phyloP scores from a whole-genome alignment of 2,113 vertebrate genomes.

The Canis aureus region DNA sequence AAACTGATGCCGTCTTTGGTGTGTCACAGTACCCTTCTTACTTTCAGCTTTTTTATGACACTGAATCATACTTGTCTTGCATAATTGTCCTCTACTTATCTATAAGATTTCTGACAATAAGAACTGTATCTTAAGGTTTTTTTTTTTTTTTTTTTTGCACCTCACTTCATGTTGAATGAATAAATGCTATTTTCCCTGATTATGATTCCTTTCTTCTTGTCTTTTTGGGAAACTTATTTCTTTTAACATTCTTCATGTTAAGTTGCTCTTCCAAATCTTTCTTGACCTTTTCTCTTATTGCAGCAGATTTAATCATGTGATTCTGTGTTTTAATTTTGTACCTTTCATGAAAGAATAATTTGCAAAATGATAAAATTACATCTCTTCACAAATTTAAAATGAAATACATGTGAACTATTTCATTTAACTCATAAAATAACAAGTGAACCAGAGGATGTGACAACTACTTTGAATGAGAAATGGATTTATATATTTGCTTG shows the following conservation, averaged over 20 bases:
- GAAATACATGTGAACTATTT: neutral
- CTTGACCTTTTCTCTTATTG: neutral
- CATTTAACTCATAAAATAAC: neutral
- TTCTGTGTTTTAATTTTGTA: neutral
- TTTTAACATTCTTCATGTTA: neutral
- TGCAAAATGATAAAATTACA: conserved; percentile 17
- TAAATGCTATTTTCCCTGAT: neutral
- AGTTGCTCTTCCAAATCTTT: neutral
- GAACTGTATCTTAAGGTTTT: neutral
- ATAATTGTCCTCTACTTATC: neutral
- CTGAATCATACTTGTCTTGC: neutral
- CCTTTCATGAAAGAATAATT: neutral
- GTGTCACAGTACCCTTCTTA: neutral
- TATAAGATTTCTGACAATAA: neutral
- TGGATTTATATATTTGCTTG: neutral
- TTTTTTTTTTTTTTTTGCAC: neutral
- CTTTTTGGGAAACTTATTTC: neutral
- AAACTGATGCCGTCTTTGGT: neutral
- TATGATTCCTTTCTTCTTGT: neutral
- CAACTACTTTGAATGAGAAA: neutral
- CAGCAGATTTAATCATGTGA: neutral
- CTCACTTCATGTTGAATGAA: neutral
- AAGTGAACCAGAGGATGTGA: neutral
- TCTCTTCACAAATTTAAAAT: neutral
- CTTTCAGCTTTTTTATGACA: neutral